Percentiles rank a stretch among this genome's conserved stretches.
These are phyloP conservation scores for Bufotes viridis DNA, from an alignment of 2,797 vertebrate genomes.

Conservation along the genomic window DNA sequence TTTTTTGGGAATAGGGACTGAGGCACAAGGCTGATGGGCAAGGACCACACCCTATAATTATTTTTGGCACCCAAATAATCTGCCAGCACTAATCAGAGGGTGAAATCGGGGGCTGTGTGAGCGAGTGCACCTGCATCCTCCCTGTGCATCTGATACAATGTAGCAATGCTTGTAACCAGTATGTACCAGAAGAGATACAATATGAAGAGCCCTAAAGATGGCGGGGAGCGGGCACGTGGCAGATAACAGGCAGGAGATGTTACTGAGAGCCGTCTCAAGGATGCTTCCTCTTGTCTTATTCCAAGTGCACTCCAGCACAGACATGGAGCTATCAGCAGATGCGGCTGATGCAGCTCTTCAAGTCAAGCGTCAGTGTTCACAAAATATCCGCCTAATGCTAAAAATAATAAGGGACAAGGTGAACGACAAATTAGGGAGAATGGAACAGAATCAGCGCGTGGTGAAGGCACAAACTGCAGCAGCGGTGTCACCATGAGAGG, in stretches of 20 bases:
- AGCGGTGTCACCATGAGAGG: neutral
- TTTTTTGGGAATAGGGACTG: neutral
- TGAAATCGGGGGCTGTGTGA: neutral
- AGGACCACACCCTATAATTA: neutral
- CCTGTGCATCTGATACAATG: neutral
- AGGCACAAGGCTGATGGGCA: neutral
- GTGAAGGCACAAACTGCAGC: constrained; percentile 21
- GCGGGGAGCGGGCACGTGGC: too few species aligned
- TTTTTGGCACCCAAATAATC: neutral
- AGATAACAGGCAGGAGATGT: constrained; percentile 9
- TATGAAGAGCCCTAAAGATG: neutral
- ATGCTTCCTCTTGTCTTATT: constrained; percentile 39
- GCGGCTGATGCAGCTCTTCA: constrained; percentile 45
- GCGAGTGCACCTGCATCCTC: neutral
- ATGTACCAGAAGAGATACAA: neutral
- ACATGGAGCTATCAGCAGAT: constrained; percentile 34
- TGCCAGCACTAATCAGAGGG: neutral
- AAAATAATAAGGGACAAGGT: constrained; percentile 47
- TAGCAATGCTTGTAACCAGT: neutral
- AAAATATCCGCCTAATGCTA: constrained; percentile 26
- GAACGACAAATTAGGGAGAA: constrained; percentile 28
- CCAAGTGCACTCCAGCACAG: constrained; percentile 49
- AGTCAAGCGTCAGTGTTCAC: constrained; percentile 4
- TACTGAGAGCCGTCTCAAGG: constrained; percentile 18
- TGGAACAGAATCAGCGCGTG: neutral